Base-by-base conservation (phyloP, 1,140 invertebrate species). In the Planococcus citri region DNA sequence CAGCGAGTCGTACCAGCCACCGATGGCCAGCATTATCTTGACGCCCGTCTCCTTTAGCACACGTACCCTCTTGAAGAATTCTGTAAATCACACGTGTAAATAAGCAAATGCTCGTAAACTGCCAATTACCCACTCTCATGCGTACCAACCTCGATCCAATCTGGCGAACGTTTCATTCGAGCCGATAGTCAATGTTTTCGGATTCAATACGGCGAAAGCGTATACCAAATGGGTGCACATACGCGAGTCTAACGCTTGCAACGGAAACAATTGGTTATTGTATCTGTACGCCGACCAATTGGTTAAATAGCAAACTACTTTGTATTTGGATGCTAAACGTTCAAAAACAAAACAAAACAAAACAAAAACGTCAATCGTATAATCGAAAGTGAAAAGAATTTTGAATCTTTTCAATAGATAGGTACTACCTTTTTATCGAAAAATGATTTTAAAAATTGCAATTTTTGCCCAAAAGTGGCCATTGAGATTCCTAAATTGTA, bases 1-100 rank as follows among this genome's bases (percentile, higher is more conserved):
- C 29, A 83, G 85, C 0, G 91, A 93, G 75, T 94, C 91, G 74
- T 94, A 94, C 92, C 92, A 94, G 0, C 92, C 92, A n/a, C 91
- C 91, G 3, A 94, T 79, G 14, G 88, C 91, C 22, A 71, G 33
- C 17, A 81, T 69, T 3, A 83, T 80, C 74, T 81, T 83, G n/a
- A 84, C 71, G 8, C 80, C 86, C 69, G 81, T 83, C 3, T 80
- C 72, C 73, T 79, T 83, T 0, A 82, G 79, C 22, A 80, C 79
- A 1, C 82, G 81, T 17, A 88, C 82, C 78, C 84, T 84, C 17
- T 80, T 81, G 75, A 86, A 88, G 77, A 88, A 87, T 71, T 85
- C 78, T 79, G 72, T 8, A 68, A 64, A 41, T 29, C 12, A 51
- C 41, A 9, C 41, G 1, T 27, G 8, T 69, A 51, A 51, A 6